Percentiles rank a stretch among this genome's conserved stretches.
Evolutionary conservation across 2,113 vertebrate genomes (phyloP).

Genomic region (Paradoxurus hermaphroditus): DNA sequence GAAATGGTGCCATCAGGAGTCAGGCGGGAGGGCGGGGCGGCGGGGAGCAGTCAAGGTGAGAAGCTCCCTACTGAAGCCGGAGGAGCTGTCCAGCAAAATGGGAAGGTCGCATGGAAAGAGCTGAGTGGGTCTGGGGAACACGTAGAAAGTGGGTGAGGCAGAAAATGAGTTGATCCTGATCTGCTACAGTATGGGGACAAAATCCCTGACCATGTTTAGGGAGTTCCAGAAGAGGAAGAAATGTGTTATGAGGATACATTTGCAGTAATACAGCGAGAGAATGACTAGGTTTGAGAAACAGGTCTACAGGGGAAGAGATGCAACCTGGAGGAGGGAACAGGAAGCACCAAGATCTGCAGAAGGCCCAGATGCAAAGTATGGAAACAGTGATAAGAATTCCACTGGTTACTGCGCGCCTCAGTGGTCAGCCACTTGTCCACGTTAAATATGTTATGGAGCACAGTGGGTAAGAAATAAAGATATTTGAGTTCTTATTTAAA

Average conservation of each 20-base stretch:
- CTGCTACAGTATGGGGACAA: not conserved
- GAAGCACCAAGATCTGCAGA: not conserved
- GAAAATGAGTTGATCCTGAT: not conserved
- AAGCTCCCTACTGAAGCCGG: not conserved
- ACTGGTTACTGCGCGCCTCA: not conserved
- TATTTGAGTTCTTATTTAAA: not conserved
- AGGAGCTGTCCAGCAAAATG: not conserved
- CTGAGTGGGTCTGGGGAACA: not conserved
- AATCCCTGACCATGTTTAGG: not conserved
- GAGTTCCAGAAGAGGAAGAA: not conserved
- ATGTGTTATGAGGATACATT: not conserved
- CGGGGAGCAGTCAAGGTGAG: not conserved
- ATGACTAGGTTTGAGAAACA: not conserved
- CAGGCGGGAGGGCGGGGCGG: too few species aligned
- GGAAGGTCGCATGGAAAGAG: not conserved
- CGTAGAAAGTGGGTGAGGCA: not conserved
- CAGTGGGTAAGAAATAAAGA: not conserved
- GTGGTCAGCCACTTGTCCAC: not conserved
- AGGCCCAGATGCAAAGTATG: not conserved
- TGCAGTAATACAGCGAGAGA: rapidly evolving
- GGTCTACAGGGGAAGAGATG: not conserved
- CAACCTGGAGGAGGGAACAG: not conserved
- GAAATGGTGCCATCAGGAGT: not conserved
- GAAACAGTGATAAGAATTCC: not conserved
- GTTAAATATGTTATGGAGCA: not conserved